These are phyloP conservation scores for Phaenicophaeus curvirostris DNA, from an alignment of 2,797 vertebrate genomes.

Conservation along the genomic window DNA sequence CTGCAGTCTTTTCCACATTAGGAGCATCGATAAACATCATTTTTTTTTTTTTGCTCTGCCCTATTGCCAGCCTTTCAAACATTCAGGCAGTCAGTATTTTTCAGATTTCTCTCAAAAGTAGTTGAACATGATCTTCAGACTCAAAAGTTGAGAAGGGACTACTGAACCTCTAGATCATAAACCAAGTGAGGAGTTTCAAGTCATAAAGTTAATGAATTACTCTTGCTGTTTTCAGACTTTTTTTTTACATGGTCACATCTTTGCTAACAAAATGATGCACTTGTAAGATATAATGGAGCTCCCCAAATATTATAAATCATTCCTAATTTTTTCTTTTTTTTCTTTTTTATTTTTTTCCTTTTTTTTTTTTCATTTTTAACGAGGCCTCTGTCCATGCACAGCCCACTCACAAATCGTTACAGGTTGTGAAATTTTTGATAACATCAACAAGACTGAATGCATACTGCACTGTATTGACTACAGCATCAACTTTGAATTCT, in stretches of 20 bases:
- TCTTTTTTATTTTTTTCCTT: background rate
- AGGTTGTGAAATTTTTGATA: background rate
- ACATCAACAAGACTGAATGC: background rate
- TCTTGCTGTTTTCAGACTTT: background rate
- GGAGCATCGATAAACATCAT: background rate
- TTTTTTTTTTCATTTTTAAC: background rate
- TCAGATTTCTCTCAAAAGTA: background rate
- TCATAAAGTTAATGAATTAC: background rate
- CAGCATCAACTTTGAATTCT: background rate
- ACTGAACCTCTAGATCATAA: background rate
- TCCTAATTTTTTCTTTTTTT: background rate
- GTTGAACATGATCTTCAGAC: background rate
- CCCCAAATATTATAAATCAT: background rate
- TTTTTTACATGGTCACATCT: slow-evolving; percentile 10
- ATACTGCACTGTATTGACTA: background rate
- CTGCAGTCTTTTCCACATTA: background rate
- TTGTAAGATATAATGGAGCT: background rate
- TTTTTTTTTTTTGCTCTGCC: background rate
- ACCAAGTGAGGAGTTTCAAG: background rate
- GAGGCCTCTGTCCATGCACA: background rate
- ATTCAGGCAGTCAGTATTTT: background rate
- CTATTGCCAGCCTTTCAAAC: background rate
- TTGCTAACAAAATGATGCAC: background rate
- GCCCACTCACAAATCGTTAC: background rate
- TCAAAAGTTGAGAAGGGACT: background rate